Evolutionary conservation across 1,140 invertebrate species (phyloP).

Genomic region (Vanessa atalanta): DNA sequence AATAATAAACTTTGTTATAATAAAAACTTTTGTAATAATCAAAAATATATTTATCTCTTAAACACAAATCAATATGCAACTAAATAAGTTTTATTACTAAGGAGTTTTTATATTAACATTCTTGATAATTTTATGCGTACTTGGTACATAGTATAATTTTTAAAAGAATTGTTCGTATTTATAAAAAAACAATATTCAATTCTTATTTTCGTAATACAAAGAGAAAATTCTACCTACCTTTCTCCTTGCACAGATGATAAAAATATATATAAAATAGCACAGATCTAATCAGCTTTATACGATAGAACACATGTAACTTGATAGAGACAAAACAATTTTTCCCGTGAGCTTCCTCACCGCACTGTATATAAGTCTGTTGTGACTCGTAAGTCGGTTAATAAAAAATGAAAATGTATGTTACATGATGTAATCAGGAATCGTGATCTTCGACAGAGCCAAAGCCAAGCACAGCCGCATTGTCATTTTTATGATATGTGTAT

Average conservation of each 20-base stretch:
- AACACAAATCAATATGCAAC: too few relatives aligned
- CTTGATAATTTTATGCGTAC: too few relatives aligned
- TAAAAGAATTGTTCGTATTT: too few relatives aligned
- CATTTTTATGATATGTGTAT: conserved; percentile 38
- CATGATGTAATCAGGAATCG: conserved; percentile 39
- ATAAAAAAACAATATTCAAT: too few relatives aligned
- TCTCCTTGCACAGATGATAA: background rate
- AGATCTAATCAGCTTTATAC: background rate
- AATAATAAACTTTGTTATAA: too few relatives aligned
- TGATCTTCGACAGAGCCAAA: conserved; percentile 12
- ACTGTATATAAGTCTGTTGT: conserved; percentile 45
- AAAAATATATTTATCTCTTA: too few relatives aligned
- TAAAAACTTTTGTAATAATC: too few relatives aligned
- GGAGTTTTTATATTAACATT: too few relatives aligned
- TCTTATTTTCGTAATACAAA: too few relatives aligned
- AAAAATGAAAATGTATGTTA: conserved; percentile 48
- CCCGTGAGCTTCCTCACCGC: conserved; percentile 41
- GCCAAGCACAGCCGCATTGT: conserved; percentile 19
- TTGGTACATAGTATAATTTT: too few relatives aligned
- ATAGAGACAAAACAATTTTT: conserved; percentile 38
- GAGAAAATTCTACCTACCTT: background rate
- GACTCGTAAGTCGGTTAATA: conserved; percentile 45
- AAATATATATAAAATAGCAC: background rate
- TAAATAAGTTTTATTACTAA: too few relatives aligned
- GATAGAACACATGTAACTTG: conserved; percentile 20